Conservation (phyloP, 2,888 invertebrate genomes). For the Anoncus sp. region DNA sequence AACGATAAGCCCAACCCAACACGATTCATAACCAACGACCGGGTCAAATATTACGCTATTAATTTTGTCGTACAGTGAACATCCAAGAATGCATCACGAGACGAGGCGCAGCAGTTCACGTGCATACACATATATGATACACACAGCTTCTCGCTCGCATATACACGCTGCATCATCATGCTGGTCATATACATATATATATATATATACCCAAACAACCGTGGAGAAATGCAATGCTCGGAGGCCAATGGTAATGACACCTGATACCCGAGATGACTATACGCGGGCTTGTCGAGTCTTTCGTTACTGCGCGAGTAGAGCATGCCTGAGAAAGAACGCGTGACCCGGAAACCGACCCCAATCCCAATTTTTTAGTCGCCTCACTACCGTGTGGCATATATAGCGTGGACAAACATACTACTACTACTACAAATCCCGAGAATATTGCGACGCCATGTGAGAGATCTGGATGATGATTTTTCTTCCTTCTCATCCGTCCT, state of each 20-base stretch:
- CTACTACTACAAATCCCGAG: conserved; percentile 13
- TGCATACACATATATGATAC: neutral
- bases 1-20: neutral
- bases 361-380: conserved; percentile 74
- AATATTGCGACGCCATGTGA: conserved; percentile 42
- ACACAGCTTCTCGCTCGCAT: neutral
- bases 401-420: neutral
- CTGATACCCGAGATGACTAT: conserved; percentile 74
- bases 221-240: conserved; percentile 52
- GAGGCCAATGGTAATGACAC: conserved; percentile 78
- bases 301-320: conserved; percentile 25
- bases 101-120: conserved; percentile 9
- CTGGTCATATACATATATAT: too few species aligned
- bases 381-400: conserved; percentile 44
- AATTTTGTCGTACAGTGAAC: conserved; percentile 5
- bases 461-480: conserved; percentile 60
- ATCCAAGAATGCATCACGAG: conserved; percentile 8
- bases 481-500: too few species aligned
- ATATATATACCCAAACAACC: conserved; percentile 31
- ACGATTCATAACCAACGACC: neutral
- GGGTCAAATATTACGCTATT: neutral
- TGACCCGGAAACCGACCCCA: conserved; percentile 79
- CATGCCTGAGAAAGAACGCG: conserved; percentile 71
- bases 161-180: too few species aligned
- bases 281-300: conserved; percentile 9